Conservation (phyloP, 2,113 vertebrate genomes). For the Neopipo cinnamomea region DNA sequence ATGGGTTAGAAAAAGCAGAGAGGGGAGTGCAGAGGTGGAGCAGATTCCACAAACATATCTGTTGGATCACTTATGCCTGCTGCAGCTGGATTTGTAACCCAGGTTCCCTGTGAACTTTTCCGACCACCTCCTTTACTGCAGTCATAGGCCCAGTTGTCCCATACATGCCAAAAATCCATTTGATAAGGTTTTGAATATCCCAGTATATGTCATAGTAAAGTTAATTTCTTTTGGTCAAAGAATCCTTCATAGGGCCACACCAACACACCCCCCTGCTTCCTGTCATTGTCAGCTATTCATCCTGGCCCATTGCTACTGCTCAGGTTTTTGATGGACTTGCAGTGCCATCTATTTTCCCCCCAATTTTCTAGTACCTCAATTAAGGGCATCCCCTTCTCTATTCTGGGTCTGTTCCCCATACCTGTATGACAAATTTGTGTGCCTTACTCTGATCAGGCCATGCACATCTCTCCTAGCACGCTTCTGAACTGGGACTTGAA, state of each 20-base stretch:
- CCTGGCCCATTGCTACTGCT: not conserved
- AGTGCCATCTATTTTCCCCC: not conserved
- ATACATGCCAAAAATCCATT: not conserved
- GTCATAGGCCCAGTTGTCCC: not conserved
- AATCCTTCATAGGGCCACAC: not conserved
- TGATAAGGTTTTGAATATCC: not conserved
- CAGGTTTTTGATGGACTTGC: not conserved
- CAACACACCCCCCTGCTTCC: not conserved
- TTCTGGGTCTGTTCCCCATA: not conserved
- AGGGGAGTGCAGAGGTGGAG: not conserved
- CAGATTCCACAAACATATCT: not conserved
- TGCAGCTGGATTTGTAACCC: fast-evolving
- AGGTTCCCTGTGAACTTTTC: not conserved
- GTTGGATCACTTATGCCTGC: not conserved
- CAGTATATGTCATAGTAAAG: not conserved
- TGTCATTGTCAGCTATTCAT: not conserved
- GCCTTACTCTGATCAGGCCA: not conserved
- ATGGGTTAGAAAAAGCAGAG: not conserved
- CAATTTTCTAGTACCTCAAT: not conserved
- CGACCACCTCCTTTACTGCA: fast-evolving
- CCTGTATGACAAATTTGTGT: not conserved
- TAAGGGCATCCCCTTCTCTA: not conserved
- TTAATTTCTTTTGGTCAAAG: not conserved
- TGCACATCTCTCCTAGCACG: fast-evolving
- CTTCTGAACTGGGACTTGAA: not conserved